A percentile compares a stretch with the other conserved stretches of the same genome.
Conservation (phyloP, 92 coral and sea anemone species). For the Epizoanthus stellaris region DNA sequence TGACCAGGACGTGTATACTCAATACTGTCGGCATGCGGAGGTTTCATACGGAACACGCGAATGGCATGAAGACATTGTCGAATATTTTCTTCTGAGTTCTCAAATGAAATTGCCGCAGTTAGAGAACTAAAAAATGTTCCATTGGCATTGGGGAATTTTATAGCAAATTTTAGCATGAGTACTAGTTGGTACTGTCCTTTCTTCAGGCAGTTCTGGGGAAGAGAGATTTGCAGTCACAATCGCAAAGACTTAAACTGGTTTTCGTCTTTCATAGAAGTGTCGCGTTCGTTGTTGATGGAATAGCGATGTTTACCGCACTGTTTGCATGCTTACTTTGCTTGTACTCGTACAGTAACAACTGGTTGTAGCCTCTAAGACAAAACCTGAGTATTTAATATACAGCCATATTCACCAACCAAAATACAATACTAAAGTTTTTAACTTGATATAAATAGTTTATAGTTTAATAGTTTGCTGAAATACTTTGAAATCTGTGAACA, state of each 20-base stretch:
- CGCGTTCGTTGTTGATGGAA: not conserved
- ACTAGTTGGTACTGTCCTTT: not conserved
- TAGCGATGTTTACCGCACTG: not conserved
- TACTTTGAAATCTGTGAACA: no score
- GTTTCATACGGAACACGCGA: conserved; percentile 27
- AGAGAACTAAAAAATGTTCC: conserved; percentile 2
- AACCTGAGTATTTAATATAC: not conserved
- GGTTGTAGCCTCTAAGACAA: not conserved
- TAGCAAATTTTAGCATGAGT: not conserved
- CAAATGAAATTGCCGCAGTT: not conserved
- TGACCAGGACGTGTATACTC: not conserved
- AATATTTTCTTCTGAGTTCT: not conserved
- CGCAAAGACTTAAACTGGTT: not conserved
- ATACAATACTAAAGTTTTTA: not conserved
- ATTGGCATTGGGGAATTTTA: not conserved
- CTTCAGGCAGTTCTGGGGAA: conserved; percentile 5
- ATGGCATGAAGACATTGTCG: conserved; percentile 29
- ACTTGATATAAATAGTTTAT: no score
- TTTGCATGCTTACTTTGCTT: not conserved
- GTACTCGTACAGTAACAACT: not conserved
- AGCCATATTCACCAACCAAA: not conserved
- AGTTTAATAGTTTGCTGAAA: no score
- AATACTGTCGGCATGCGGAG: not conserved
- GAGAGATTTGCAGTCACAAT: not conserved
- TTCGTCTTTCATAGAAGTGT: conserved; percentile 3